Evolutionary conservation across 2,797 vertebrate species (phyloP).

Genomic region (Capromys pilorides): DNA sequence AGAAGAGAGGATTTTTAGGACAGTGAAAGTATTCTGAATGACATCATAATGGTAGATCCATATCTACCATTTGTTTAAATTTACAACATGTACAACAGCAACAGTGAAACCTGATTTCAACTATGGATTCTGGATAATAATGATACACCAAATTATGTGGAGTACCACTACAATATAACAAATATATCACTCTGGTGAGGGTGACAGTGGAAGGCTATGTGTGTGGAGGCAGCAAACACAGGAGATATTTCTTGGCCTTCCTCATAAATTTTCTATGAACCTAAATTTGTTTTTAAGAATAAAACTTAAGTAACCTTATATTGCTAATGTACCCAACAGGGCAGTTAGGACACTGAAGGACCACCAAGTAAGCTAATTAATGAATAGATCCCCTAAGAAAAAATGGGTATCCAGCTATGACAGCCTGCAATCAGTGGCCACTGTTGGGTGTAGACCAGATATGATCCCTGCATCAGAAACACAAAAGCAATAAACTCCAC

Average conservation of each 20-base stretch:
- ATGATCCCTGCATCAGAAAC: not conserved
- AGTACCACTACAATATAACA: not conserved
- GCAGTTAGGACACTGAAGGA: not conserved
- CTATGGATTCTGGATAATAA: not conserved
- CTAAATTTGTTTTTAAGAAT: not conserved
- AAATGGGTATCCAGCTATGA: not conserved
- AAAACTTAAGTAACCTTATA: not conserved
- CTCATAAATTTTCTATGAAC: not conserved
- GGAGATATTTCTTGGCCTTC: not conserved
- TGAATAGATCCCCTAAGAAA: not conserved
- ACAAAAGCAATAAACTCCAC: not conserved
- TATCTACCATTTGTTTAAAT: not conserved
- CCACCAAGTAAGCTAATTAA: not conserved
- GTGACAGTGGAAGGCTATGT: not conserved
- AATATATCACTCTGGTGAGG: not conserved
- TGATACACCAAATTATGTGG: not conserved
- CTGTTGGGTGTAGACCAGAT: not conserved
- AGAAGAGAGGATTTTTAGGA: not conserved
- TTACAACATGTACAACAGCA: not conserved
- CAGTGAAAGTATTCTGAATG: not conserved
- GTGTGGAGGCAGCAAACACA: not conserved
- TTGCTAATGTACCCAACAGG: not conserved
- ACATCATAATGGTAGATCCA: not conserved
- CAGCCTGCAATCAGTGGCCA: not conserved
- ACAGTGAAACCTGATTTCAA: not conserved